Evolutionary conservation across 2,113 vertebrate species (phyloP), one percentile per base, ranked within the genome.

Genomic region (Sinosuthora webbiana): DNA sequence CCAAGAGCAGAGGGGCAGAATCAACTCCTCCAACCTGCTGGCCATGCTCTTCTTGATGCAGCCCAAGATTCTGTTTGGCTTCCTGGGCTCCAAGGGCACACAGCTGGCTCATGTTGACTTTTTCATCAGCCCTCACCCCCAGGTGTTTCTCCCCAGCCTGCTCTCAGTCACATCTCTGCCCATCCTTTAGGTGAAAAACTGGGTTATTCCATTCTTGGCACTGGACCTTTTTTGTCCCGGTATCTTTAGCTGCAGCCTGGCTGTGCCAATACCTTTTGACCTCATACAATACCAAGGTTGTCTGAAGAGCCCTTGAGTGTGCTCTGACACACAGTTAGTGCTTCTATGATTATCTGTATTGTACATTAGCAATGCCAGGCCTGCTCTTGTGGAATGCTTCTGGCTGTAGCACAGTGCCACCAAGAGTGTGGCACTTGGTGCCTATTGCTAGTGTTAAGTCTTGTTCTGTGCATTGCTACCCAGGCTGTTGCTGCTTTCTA

Each of bases 391-490:
- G 20, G 19, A 13, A 5, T 31, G 15, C 35, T 76, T 41, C 64
- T 81, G 77, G 13, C 69, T 91, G 69, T 30, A 63, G 60, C 65
- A 82, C 77, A 94, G 77, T 96, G 96, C 91, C 81, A 89, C 83
- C 87, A 93, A 75, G 92, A 6, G 52, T 81, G 83, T 70, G 84
- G 15, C 44, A 60, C 31, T 71, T 12, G 11, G 7, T 87, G 39
- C 42, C 47, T 39, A 0, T 37, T 14, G 28, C 28, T 41, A 3
- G 12, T 0, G 0, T 49, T 41, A 7, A 44, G 37, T 80, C 31
- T 73, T 80, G 37, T 37, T 87, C 17, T 86, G 17, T 25, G 4
- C n/a, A 2, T 35, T 65, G 11, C 42, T 75, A 0, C 67, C 27
- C 4, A 42, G 52, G 27, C 31, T 1, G 1, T 22, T 70, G 52